These are phyloP conservation scores for Pelodytes ibericus DNA, from an alignment of 2,797 vertebrate genomes.

Conservation along the genomic window DNA sequence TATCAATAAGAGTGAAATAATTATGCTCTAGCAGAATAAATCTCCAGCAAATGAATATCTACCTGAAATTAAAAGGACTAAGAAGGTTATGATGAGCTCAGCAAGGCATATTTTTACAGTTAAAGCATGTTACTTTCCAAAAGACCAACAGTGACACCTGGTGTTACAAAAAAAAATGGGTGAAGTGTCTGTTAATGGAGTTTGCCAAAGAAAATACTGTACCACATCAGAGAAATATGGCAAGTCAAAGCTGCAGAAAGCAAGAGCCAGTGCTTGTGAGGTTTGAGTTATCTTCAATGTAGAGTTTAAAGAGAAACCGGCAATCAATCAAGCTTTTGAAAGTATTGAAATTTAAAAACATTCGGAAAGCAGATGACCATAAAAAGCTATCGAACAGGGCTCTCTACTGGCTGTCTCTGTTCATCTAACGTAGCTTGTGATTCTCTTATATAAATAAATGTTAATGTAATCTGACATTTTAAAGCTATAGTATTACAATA, in stretches of 20 bases:
- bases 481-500: too few relatives aligned
- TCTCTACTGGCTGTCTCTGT: too few relatives aligned
- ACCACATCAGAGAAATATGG: not conserved
- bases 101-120: not conserved
- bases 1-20: not conserved
- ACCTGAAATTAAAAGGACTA: too few relatives aligned
- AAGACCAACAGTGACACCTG: conserved; percentile 37
- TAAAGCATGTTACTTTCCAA: not conserved
- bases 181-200: not conserved
- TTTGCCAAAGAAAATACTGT: conserved; percentile 3
- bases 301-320: not conserved
- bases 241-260: not conserved
- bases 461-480: too few relatives aligned
- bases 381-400: not conserved
- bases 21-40: not conserved
- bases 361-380: not conserved
- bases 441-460: too few relatives aligned
- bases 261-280: not conserved
- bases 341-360: not conserved
- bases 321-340: not conserved
- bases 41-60: not conserved
- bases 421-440: too few relatives aligned
- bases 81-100: not conserved
- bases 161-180: not conserved
- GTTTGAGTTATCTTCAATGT: not conserved